Conservation (phyloP, 2,113 vertebrate genomes). For the Ovibos moschatus region DNA sequence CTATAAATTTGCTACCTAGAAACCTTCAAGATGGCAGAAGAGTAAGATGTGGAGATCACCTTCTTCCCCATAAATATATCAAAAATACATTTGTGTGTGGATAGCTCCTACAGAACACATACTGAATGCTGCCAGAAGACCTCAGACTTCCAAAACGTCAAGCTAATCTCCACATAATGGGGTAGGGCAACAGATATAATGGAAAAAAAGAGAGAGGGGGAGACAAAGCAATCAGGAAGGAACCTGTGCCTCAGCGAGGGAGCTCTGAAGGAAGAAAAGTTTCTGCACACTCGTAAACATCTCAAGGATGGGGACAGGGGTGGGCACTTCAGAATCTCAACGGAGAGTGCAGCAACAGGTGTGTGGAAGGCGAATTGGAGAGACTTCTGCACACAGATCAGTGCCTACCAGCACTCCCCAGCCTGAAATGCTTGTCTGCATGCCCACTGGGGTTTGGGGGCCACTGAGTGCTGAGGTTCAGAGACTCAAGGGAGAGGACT, state of each 20-base stretch:
- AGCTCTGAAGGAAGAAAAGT: neutral
- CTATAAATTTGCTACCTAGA: neutral
- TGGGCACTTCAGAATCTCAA: neutral
- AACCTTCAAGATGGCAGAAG: neutral
- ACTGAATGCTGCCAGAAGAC: neutral
- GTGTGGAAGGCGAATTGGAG: neutral
- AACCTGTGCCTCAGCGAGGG: neutral
- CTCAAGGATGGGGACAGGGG: neutral
- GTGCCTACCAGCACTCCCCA: neutral
- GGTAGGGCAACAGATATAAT: neutral
- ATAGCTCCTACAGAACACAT: neutral
- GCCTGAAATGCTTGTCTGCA: neutral
- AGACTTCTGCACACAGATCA: neutral
- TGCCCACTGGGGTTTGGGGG: neutral
- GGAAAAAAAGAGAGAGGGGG: neutral
- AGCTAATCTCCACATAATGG: neutral
- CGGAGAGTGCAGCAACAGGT: neutral
- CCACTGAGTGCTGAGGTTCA: neutral
- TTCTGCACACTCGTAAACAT: neutral
- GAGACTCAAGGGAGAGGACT: neutral
- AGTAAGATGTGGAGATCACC: neutral
- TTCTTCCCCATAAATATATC: too few species aligned
- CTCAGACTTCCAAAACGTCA: neutral
- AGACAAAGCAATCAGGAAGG: neutral
- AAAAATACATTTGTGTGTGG: neutral